phyloP scores from a whole-genome alignment of 2,888 invertebrate genomes.

The Lingula anatina region DNA sequence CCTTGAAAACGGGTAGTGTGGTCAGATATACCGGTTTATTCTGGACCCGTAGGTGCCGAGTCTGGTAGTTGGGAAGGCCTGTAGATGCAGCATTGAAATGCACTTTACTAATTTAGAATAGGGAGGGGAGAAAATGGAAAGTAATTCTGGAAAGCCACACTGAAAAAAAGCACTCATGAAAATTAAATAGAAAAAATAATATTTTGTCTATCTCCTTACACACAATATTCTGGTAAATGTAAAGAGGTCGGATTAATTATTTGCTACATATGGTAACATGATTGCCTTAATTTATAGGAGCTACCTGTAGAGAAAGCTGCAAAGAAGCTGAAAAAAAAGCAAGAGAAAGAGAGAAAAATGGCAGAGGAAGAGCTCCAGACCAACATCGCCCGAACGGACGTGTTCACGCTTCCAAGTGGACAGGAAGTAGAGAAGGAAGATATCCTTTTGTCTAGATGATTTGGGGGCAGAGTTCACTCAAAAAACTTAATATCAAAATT shows the following conservation, averaged over 20 bases:
- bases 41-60: too few species aligned
- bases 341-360: conserved; percentile 65
- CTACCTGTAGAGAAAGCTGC: conserved; percentile 83
- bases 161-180: too few species aligned
- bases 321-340: conserved; percentile 69
- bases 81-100: too few species aligned
- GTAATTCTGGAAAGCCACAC: too few species aligned
- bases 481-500: not conserved
- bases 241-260: not conserved
- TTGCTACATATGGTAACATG: too few species aligned
- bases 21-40: too few species aligned
- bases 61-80: too few species aligned
- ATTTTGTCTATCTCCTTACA: too few species aligned
- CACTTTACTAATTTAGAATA: not conserved
- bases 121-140: conserved; percentile 1
- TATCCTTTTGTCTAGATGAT: conserved; percentile 27
- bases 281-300: conserved; percentile 57
- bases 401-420: conserved; percentile 72
- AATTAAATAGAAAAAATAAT: too few species aligned
- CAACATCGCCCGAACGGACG: conserved; percentile 60
- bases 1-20: too few species aligned
- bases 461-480: not conserved
- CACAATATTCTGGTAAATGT: too few species aligned
- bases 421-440: conserved; percentile 65
- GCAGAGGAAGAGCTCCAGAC: conserved; percentile 79